These are phyloP conservation scores for Prosapia bicincta DNA, from an alignment of 2,888 invertebrate genomes.

Conservation along the genomic window DNA sequence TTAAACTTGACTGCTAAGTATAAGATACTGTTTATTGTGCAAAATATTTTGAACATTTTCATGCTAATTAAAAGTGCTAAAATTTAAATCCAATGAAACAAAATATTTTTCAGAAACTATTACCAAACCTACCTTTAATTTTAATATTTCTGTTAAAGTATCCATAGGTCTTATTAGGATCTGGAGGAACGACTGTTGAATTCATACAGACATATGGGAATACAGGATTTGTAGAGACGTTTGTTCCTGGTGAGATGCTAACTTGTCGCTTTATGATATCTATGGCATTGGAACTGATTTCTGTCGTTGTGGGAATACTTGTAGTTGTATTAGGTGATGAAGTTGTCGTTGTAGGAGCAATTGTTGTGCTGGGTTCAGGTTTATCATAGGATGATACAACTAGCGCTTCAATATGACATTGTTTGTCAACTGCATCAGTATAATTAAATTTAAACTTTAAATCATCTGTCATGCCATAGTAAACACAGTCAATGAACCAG, in stretches of 20 bases:
- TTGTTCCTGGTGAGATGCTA: conserved; percentile 9
- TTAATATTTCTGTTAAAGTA: conserved; percentile 62
- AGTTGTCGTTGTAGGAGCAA: conserved; percentile 45
- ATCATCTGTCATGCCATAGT: conserved; percentile 60
- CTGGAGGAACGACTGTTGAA: conserved; percentile 58
- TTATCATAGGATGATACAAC: conserved; percentile 30
- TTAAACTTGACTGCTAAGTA: too few species aligned
- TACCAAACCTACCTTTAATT: conserved; percentile 59
- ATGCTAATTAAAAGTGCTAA: too few species aligned
- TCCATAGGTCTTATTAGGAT: conserved; percentile 67
- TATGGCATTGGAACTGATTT: conserved; percentile 40
- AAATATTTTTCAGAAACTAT: too few species aligned
- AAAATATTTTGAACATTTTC: too few species aligned
- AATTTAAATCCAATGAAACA: too few species aligned
- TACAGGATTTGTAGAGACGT: conserved; percentile 33
- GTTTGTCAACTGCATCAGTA: conserved; percentile 49
- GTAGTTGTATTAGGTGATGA: conserved; percentile 43
- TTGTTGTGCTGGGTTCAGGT: conserved; percentile 45
- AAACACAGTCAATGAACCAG: conserved; percentile 78
- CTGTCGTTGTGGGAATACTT: conserved; percentile 42
- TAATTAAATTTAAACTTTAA: conserved; percentile 62
- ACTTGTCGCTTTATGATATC: conserved; percentile 11
- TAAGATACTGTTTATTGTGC: too few species aligned
- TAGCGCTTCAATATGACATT: conserved; percentile 26
- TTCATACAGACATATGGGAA: conserved; percentile 56